These are phyloP conservation scores for Mycteria americana DNA, from an alignment of 2,797 vertebrate species.

Conservation along the genomic window DNA sequence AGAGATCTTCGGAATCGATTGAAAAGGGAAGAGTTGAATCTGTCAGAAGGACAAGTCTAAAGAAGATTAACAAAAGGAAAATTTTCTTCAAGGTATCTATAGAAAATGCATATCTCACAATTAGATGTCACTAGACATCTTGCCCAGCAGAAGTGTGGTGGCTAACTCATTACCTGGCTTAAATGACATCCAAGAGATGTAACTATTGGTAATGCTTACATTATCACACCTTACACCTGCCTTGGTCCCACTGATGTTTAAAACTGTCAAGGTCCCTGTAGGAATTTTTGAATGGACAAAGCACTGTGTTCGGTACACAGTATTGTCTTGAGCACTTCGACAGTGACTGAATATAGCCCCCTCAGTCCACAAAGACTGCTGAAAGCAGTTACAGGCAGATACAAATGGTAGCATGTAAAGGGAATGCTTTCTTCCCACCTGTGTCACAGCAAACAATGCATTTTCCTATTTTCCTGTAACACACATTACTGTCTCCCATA, in stretches of 20 bases:
- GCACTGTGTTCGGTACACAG: background rate
- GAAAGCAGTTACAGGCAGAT: background rate
- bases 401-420: background rate
- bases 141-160: background rate
- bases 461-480: background rate
- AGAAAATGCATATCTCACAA: background rate
- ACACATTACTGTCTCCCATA: background rate
- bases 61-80: background rate
- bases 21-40: background rate
- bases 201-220: background rate
- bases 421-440: background rate
- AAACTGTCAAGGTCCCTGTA: background rate
- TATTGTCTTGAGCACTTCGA: background rate
- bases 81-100: background rate
- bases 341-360: background rate
- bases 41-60: background rate
- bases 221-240: background rate
- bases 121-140: background rate
- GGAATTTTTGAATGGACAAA: background rate
- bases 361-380: background rate
- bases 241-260: background rate
- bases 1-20: background rate
- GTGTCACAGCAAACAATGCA: rapidly evolving
- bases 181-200: background rate
- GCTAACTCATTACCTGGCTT: background rate